Evolutionary conservation across 2,797 vertebrate species (phyloP).

Genomic region (Diglossa cyanea): DNA sequence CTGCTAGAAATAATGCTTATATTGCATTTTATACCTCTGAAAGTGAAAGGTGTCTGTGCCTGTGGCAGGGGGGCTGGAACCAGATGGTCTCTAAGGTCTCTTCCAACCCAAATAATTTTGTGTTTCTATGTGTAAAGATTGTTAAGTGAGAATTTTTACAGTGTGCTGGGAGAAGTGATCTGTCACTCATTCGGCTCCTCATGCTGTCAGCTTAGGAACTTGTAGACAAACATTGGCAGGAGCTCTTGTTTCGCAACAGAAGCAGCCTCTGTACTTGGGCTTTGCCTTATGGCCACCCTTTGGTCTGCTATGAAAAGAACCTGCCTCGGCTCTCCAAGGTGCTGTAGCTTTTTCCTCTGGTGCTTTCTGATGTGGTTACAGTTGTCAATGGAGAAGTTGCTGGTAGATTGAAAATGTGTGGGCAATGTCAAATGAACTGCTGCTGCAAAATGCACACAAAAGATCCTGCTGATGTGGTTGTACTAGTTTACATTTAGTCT

Average conservation of each 20-base stretch:
- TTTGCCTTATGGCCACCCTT: neutral
- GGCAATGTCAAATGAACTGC: neutral
- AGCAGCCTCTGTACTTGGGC: accelerated
- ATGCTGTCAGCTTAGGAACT: neutral
- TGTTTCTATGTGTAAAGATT: neutral
- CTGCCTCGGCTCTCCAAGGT: neutral
- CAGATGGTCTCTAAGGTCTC: neutral
- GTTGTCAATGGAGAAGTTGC: neutral
- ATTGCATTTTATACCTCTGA: neutral
- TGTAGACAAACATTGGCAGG: neutral
- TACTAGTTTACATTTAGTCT: neutral
- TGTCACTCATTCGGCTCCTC: neutral
- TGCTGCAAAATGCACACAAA: neutral
- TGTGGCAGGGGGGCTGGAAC: neutral
- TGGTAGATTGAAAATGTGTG: neutral
- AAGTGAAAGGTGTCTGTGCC: neutral
- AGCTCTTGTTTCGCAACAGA: neutral
- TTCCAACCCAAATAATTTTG: neutral
- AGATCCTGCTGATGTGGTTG: neutral
- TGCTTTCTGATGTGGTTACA: neutral
- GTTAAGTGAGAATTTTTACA: neutral
- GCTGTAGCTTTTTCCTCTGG: neutral
- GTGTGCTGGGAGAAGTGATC: neutral
- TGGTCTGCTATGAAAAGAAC: neutral
- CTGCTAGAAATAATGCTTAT: neutral